Percentiles rank a stretch among this genome's conserved stretches.
phyloP scores from a whole-genome alignment of 2,797 vertebrate genomes.

The Phrynocephalus vlangalii region DNA sequence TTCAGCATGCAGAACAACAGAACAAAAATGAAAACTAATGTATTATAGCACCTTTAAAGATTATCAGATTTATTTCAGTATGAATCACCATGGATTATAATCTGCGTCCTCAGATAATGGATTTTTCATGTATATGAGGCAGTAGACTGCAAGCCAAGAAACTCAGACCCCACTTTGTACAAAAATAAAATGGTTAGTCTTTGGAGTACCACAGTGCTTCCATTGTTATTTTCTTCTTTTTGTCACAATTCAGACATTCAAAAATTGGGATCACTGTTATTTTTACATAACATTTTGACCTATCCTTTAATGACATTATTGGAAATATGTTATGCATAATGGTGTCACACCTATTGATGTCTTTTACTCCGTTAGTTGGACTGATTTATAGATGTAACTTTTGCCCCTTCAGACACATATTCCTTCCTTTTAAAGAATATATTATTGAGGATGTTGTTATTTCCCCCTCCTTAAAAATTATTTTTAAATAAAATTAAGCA shows the following conservation, averaged over 20 bases:
- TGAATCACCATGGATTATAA: too few species aligned
- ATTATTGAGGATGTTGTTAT: background rate
- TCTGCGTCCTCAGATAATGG: too few species aligned
- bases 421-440: background rate
- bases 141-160: too few species aligned
- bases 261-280: background rate
- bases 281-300: background rate
- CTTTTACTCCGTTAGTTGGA: background rate
- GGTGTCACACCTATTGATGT: background rate
- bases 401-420: background rate
- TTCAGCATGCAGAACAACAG: too few species aligned
- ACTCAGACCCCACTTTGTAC: too few species aligned
- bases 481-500: background rate
- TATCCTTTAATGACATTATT: background rate
- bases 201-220: too few species aligned
- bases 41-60: too few species aligned
- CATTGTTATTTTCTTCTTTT: too few species aligned
- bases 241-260: background rate
- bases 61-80: too few species aligned
- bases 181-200: too few species aligned
- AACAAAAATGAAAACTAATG: too few species aligned
- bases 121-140: too few species aligned
- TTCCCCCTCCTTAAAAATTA: fast-evolving
- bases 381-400: background rate
- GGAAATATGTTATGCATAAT: background rate